Conservation (phyloP, 2,888 invertebrate species). For the Drosophila prolongata region DNA sequence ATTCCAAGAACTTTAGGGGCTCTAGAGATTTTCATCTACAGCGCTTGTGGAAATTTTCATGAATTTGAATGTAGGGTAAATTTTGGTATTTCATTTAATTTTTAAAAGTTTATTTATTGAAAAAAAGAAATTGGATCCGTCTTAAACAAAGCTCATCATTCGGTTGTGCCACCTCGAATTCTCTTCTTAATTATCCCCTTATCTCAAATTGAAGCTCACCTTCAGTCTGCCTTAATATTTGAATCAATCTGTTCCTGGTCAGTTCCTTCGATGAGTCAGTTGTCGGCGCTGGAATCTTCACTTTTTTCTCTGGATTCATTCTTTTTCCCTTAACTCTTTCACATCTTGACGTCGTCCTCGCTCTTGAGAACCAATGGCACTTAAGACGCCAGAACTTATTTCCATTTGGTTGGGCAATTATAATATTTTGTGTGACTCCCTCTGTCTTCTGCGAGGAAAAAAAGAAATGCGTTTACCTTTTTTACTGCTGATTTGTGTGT, state of each 20-base stretch:
- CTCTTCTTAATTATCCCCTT: not conserved
- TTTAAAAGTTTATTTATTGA: too few relatives aligned
- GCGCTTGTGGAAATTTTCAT: too few relatives aligned
- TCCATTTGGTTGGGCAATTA: slow-evolving; percentile 80
- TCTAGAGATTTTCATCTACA: too few relatives aligned
- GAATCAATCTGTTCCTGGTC: slow-evolving; percentile 12
- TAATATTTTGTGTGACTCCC: slow-evolving; percentile 71
- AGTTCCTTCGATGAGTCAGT: slow-evolving; percentile 25
- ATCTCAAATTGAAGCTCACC: not conserved
- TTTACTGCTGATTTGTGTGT: slow-evolving; percentile 68
- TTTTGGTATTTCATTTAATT: too few relatives aligned
- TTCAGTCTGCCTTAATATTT: slow-evolving; percentile 4
- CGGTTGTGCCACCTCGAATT: too few relatives aligned
- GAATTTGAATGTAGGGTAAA: too few relatives aligned
- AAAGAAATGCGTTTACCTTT: slow-evolving; percentile 63
- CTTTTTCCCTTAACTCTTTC: slow-evolving; percentile 9
- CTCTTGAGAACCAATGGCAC: slow-evolving; percentile 61
- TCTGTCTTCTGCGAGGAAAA: slow-evolving; percentile 9
- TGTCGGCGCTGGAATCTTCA: slow-evolving; percentile 1
- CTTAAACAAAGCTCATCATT: too few relatives aligned
- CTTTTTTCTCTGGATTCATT: not conserved
- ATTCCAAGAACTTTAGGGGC: too few relatives aligned
- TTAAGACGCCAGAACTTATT: slow-evolving; percentile 77
- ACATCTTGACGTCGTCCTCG: slow-evolving; percentile 58
- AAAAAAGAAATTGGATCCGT: too few relatives aligned